Evolutionary conservation across 2,888 invertebrate species (phyloP).

Genomic region (Poecilobothrus nobilitatus): DNA sequence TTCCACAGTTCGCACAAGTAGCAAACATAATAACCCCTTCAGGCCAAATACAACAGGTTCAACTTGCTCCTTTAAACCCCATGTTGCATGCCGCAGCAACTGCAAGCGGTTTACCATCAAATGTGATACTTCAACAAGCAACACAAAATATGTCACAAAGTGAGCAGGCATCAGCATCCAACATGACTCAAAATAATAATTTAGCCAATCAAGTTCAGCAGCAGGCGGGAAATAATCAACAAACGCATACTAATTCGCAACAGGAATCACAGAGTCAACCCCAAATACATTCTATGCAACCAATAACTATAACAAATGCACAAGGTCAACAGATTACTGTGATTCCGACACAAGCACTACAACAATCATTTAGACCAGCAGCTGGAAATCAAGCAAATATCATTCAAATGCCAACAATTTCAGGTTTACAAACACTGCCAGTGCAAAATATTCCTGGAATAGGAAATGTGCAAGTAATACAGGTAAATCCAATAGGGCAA

Average conservation of each 20-base stretch:
- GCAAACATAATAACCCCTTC: constrained; percentile 81
- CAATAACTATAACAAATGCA: constrained; percentile 64
- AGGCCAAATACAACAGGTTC: constrained; percentile 84
- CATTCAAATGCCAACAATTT: constrained; percentile 39
- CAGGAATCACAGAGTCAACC: constrained; percentile 27
- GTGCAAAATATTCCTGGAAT: constrained; percentile 71
- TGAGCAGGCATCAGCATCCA: constrained; percentile 19
- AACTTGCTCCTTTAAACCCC: constrained; percentile 59
- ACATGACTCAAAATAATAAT: constrained; percentile 21
- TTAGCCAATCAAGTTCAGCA: constrained; percentile 25
- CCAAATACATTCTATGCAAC: constrained; percentile 46
- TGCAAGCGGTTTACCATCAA: constrained; percentile 22
- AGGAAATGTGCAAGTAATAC: constrained; percentile 61
- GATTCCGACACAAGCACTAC: constrained; percentile 61
- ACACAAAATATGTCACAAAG: constrained; percentile 4
- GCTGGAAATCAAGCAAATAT: constrained; percentile 28
- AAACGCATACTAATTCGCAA: constrained; percentile 30
- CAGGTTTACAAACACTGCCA: constrained; percentile 54
- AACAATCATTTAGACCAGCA: constrained; percentile 38
- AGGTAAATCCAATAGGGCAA: constrained; percentile 20
- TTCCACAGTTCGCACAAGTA: constrained; percentile 74
- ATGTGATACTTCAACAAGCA: constrained; percentile 26
- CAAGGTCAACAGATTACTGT: constrained; percentile 76
- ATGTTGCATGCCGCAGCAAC: constrained; percentile 33
- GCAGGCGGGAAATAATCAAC: constrained; percentile 35